These are phyloP conservation scores for Acanthococcus lagerstroemiae DNA, from an alignment of 2,888 invertebrate genomes.

Conservation along the genomic window DNA sequence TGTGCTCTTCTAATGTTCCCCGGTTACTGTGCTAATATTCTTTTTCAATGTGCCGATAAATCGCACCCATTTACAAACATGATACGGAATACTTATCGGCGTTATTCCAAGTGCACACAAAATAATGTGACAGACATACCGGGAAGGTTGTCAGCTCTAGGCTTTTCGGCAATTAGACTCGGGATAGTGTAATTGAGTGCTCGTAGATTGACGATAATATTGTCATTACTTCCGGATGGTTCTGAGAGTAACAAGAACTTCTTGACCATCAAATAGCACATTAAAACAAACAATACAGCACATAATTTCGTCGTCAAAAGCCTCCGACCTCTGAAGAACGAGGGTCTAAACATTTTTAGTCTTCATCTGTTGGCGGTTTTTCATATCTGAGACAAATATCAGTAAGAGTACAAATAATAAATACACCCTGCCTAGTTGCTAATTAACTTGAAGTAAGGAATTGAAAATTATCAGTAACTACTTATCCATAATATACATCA, in stretches of 20 bases:
- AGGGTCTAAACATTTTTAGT: neutral
- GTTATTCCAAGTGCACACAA: neutral
- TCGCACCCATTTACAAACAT: neutral
- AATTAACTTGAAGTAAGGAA: too few species aligned
- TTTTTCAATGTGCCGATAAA: too few species aligned
- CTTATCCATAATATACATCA: too few species aligned
- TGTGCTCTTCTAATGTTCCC: too few species aligned
- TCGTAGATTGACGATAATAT: constrained; percentile 18
- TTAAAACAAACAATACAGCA: neutral
- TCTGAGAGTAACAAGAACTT: neutral
- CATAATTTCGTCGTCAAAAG: neutral
- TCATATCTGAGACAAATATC: too few species aligned
- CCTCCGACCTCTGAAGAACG: neutral
- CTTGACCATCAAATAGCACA: neutral
- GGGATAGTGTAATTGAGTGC: constrained; percentile 18
- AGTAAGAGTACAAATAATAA: too few species aligned
- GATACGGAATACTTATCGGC: neutral
- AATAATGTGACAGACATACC: neutral
- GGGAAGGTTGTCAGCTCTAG: neutral
- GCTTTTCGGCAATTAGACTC: constrained; percentile 16
- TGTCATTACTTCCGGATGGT: neutral
- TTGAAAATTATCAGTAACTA: too few species aligned
- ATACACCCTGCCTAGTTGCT: too few species aligned
- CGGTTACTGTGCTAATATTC: too few species aligned
- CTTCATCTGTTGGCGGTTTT: too few species aligned